These are phyloP conservation scores for Alentia gelatinosa DNA, from an alignment of 2,888 invertebrate species.

Conservation along the genomic window DNA sequence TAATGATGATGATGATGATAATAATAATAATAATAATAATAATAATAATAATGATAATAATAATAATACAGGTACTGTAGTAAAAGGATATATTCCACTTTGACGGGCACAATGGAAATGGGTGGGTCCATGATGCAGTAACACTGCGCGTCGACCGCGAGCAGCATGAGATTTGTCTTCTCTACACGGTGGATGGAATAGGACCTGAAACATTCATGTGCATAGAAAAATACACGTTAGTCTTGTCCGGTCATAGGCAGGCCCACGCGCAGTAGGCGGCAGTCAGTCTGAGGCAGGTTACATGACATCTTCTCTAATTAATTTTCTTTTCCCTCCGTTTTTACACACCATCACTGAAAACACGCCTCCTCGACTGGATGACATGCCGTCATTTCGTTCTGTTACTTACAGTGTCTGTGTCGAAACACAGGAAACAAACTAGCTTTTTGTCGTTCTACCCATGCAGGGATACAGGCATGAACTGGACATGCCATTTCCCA, in stretches of 20 bases:
- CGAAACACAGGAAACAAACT: too few species aligned
- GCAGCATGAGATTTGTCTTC: conserved; percentile 63
- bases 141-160: conserved; percentile 63
- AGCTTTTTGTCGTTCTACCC: too few species aligned
- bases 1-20: too few species aligned
- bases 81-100: conserved; percentile 58
- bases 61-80: not conserved
- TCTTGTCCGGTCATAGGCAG: too few species aligned
- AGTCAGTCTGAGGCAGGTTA: too few species aligned
- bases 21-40: not conserved
- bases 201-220: conserved; percentile 59
- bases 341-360: conserved; percentile 5
- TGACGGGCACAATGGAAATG: conserved; percentile 27
- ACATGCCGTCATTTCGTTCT: not conserved
- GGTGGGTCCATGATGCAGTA: conserved; percentile 56
- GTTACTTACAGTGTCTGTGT: too few species aligned
- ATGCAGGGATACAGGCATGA: too few species aligned
- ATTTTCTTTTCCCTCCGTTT: not conserved
- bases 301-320: not conserved
- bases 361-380: not conserved
- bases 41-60: not conserved
- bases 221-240: too few species aligned
- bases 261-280: too few species aligned
- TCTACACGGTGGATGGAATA: conserved; percentile 63
- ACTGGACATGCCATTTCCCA: too few species aligned